Conservation (phyloP, 1,140 invertebrate genomes). For the Archivesica marissinica region DNA sequence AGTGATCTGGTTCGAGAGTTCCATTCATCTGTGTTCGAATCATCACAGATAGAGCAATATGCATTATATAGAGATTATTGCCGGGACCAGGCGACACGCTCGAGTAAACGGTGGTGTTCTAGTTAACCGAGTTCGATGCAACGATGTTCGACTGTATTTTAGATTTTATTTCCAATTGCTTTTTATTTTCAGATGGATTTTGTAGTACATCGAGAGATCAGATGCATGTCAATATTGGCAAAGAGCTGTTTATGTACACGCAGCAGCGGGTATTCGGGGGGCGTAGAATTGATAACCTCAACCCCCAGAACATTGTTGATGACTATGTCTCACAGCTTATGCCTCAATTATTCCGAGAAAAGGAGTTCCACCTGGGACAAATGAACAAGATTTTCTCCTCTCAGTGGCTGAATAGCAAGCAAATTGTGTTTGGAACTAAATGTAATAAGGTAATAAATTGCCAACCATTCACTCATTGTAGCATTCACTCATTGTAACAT, state of each 20-base stretch:
- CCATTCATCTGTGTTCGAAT: too few species aligned
- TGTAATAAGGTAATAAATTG: conserved; percentile 98
- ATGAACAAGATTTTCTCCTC: conserved; percentile 98
- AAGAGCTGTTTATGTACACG: conserved; percentile 48
- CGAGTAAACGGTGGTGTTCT: too few species aligned
- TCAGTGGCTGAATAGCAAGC: conserved; percentile 96
- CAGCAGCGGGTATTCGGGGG: conserved; percentile 33
- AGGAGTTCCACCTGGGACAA: conserved; percentile 80
- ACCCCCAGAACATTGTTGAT: conserved; percentile 58
- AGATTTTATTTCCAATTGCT: too few species aligned
- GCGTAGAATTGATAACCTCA: background rate
- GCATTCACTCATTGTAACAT: too few species aligned
- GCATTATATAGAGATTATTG: too few species aligned
- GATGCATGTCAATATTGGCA: conserved; percentile 34
- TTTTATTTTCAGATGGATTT: conserved; percentile 15
- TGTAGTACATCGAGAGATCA: conserved; percentile 3
- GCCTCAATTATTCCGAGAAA: conserved; percentile 78
- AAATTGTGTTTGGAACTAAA: conserved; percentile 98
- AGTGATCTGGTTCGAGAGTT: too few species aligned
- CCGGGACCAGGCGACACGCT: too few species aligned
- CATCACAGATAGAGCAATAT: too few species aligned
- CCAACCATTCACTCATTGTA: too few species aligned
- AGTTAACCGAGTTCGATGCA: too few species aligned
- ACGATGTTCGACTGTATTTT: too few species aligned
- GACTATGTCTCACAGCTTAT: conserved; percentile 73